Evolutionary conservation across 2,888 invertebrate genomes (phyloP).

Genomic region (Drosophila putrida): DNA sequence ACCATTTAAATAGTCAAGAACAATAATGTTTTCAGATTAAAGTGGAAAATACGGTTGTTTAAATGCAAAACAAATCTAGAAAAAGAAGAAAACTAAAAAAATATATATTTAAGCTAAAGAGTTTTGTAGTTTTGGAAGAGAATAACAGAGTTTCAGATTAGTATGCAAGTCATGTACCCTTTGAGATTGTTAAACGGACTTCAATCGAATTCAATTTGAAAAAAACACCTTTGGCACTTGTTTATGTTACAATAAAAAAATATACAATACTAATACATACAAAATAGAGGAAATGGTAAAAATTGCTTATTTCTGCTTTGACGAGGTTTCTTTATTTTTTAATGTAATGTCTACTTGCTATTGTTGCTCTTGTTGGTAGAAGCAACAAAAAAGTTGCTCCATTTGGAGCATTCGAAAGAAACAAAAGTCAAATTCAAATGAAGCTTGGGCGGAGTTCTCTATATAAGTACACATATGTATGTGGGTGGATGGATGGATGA

Average conservation of each 20-base stretch:
- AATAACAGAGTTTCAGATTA: neutral
- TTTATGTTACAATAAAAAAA: neutral
- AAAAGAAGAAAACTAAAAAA: neutral
- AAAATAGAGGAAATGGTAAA: neutral
- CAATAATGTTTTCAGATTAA: too few relatives aligned
- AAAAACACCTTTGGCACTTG: constrained; percentile 3
- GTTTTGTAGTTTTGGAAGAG: neutral
- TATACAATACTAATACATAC: neutral
- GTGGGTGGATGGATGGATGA: neutral
- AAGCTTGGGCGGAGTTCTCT: constrained; percentile 22
- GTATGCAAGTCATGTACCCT: neutral
- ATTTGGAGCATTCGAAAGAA: constrained; percentile 31
- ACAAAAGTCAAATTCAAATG: constrained; percentile 56
- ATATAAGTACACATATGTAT: too few relatives aligned
- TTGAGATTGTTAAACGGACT: neutral
- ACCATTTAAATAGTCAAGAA: too few relatives aligned
- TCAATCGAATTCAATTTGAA: neutral
- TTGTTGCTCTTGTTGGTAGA: constrained; percentile 7
- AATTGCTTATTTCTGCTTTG: constrained; percentile 4
- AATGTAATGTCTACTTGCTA: constrained; percentile 13
- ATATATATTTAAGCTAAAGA: neutral
- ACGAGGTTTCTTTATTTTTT: constrained; percentile 19
- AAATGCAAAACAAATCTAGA: too few relatives aligned
- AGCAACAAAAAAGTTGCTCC: constrained; percentile 21
- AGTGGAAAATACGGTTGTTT: too few relatives aligned